Evolutionary conservation across 2,113 vertebrate genomes (phyloP), one percentile per base, ranked within the genome.

Genomic region (Rhadina sibilatrix): DNA sequence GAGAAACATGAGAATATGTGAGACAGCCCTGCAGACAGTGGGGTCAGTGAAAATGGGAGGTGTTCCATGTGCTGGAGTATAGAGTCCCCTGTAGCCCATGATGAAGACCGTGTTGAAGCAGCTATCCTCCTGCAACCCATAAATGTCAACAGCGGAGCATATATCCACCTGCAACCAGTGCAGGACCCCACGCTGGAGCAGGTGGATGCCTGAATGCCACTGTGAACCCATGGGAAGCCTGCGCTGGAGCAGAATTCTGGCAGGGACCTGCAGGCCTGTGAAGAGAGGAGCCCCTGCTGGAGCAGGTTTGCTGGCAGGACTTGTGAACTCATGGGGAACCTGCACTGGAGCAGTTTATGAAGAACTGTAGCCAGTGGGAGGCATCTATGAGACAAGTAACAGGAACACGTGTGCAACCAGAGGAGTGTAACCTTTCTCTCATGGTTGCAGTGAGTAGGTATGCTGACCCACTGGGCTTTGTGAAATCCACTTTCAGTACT

Each of bases 121-220:
- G 18, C 31, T 89, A 31, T 72, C 27, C 17, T 53, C 30, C 31
- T 65, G 22, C 37, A 72, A 35, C 16, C 37, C 27, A 1, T 11
- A 10, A 12, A 15, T 64, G 31, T 35, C 2, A 1, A 28, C 42
- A 37, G 37, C 1, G 1, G 14, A 27, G 12, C 22, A 23, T 17
- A 23, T 8, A 21, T 35, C 16, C 22, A 33, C 35, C 31, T 80
- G 42, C 57, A 35, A 22, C 59, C 25, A 22, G 21, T 65, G 50
- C 31, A 23, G 59, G 18, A 22, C 22, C 18, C 35, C 18, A 19
- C 0, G 0, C 37, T 89, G 37, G 44, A 74, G 52, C 15, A 37
- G 52, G 37, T 65, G 18, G 76, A 23, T 72, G 37, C 37, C 22
- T 65, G 44, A 72, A 44, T 33, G 24, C 25, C 18, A 59, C 37